A percentile compares a stretch with the other conserved stretches of the same genome.
These are phyloP conservation scores for Dryocosmus kuriphilus DNA, from an alignment of 2,888 invertebrate genomes.

Conservation along the genomic window DNA sequence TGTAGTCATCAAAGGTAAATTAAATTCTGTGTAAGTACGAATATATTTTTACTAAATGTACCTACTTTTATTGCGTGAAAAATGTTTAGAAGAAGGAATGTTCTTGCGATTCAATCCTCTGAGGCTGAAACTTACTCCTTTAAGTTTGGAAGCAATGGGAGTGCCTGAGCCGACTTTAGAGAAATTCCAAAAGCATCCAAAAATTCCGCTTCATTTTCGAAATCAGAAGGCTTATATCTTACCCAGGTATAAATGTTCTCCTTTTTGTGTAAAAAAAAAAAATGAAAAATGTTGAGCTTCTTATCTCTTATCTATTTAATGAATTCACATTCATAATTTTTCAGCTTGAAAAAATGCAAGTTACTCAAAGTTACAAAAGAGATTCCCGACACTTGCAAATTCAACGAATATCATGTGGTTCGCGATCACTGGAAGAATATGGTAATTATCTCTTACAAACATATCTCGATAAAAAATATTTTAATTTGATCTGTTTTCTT, in stretches of 20 bases:
- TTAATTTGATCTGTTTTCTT: not conserved
- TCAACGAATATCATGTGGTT: slow-evolving; percentile 67
- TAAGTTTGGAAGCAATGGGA: slow-evolving; percentile 61
- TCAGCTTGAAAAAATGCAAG: slow-evolving; percentile 66
- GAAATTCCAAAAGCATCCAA: slow-evolving; percentile 61
- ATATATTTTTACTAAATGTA: not conserved
- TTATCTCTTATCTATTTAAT: not conserved
- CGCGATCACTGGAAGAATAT: slow-evolving; percentile 74
- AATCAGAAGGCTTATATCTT: slow-evolving; percentile 65
- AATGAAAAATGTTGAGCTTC: not conserved
- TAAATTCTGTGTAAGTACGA: not conserved
- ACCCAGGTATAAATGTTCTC: slow-evolving; percentile 66
- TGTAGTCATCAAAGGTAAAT: slow-evolving; percentile 59
- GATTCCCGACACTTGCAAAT: slow-evolving; percentile 64
- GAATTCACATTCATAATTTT: not conserved
- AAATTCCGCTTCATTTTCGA: slow-evolving; percentile 56
- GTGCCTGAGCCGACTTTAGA: slow-evolving; percentile 53
- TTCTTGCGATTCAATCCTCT: slow-evolving; percentile 57
- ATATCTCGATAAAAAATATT: slow-evolving; percentile 1
- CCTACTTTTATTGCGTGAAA: not conserved
- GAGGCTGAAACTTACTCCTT: slow-evolving; percentile 58
- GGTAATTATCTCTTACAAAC: slow-evolving; percentile 57
- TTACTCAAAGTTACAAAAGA: slow-evolving; percentile 65
- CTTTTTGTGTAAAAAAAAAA: slow-evolving; percentile 16
- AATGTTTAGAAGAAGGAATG: slow-evolving; percentile 6